Evolutionary conservation across 2,888 invertebrate species (phyloP).

Genomic region (Cerceris ruficornis): DNA sequence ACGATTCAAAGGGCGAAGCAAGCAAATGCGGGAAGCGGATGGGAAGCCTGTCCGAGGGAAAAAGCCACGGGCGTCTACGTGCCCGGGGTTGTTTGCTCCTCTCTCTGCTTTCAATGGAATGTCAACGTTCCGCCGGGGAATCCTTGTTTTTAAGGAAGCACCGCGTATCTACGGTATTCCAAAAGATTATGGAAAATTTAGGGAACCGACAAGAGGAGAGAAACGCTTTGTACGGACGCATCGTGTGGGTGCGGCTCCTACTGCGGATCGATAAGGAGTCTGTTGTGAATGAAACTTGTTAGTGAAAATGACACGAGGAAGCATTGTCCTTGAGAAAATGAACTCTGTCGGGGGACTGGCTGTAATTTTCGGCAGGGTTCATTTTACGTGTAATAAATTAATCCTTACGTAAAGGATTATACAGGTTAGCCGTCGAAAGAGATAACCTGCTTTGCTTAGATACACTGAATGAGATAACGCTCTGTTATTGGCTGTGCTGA

Average conservation of each 20-base stretch:
- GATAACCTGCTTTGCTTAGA: neutral
- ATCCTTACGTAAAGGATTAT: too few relatives aligned
- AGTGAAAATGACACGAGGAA: conserved; percentile 19
- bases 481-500: too few relatives aligned
- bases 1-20: conserved; percentile 20
- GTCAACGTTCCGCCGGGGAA: conserved; percentile 23
- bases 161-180: neutral
- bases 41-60: conserved; percentile 17
- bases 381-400: neutral
- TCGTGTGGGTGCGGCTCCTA: conserved; percentile 50
- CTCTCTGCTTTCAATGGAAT: conserved; percentile 57
- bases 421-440: neutral
- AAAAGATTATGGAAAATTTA: conserved; percentile 34
- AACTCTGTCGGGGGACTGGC: too few relatives aligned
- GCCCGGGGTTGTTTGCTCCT: conserved; percentile 68
- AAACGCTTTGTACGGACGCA: conserved; percentile 43
- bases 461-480: neutral
- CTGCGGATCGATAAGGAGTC: conserved; percentile 52
- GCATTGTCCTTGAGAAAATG: conserved; percentile 1
- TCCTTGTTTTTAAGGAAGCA: conserved; percentile 2
- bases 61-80: conserved; percentile 52
- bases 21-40: conserved; percentile 7
- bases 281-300: conserved; percentile 32
- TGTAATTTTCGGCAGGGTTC: too few relatives aligned
- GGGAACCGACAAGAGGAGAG: conserved; percentile 12